Evolutionary conservation across 2,797 vertebrate species (phyloP).

Genomic region (Anniella stebbinsi): DNA sequence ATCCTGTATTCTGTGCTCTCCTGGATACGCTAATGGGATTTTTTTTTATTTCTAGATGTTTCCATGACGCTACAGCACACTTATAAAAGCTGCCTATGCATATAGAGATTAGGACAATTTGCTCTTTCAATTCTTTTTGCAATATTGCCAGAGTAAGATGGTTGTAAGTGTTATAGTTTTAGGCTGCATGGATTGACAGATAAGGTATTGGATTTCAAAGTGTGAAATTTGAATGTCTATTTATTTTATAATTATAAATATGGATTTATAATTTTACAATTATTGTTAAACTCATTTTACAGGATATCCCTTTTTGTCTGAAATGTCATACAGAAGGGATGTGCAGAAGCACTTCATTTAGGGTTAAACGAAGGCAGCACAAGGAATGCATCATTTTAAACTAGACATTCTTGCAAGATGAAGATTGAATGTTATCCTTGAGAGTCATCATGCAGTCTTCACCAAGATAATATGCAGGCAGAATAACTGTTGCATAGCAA

Average conservation of each 20-base stretch:
- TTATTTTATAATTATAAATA: conserved; percentile 47
- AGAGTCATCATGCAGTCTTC: conserved; percentile 71
- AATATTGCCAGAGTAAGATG: fast-evolving
- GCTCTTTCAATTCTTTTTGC: conserved; percentile 26
- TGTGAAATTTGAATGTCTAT: conserved; percentile 38
- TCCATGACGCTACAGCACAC: conserved; percentile 10
- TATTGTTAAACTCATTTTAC: conserved; percentile 77
- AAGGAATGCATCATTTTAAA: conserved; percentile 78
- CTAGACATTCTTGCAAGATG: conserved; percentile 76
- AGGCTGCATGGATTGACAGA: fast-evolving
- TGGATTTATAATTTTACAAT: conserved; percentile 79
- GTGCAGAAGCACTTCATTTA: conserved; percentile 75
- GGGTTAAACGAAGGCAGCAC: conserved; percentile 77
- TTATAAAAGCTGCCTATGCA: conserved; percentile 33
- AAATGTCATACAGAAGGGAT: conserved; percentile 72
- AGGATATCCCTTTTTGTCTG: conserved; percentile 77
- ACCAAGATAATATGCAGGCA: conserved; percentile 79
- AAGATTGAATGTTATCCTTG: conserved; percentile 77
- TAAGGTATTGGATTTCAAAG: conserved; percentile 36
- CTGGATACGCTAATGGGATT: neutral
- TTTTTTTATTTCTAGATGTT: neutral
- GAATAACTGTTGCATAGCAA: conserved; percentile 81
- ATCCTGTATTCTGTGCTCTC: fast-evolving
- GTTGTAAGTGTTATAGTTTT: neutral
- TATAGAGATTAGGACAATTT: neutral